These are phyloP conservation scores for Trypoxylus dichotomus DNA, from an alignment of 1,140 invertebrate species.

Conservation along the genomic window DNA sequence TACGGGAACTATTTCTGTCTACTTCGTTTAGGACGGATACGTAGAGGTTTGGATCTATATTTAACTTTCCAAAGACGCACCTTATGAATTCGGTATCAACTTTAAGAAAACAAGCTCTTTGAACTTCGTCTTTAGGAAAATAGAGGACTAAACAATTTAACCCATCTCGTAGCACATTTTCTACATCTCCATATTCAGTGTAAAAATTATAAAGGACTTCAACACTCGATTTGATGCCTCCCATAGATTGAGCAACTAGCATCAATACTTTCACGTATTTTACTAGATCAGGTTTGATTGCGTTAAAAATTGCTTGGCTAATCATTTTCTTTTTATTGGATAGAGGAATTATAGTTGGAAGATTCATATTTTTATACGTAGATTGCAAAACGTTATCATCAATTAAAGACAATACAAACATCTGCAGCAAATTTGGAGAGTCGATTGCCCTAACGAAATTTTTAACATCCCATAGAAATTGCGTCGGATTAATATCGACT, in stretches of 20 bases:
- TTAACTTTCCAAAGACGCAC: constrained; percentile 3
- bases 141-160: not conserved
- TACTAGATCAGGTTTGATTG: not conserved
- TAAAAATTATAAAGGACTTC: not conserved
- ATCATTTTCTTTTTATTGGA: not conserved
- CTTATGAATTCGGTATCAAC: not conserved
- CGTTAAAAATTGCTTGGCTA: not conserved
- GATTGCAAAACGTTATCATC: constrained; percentile 4
- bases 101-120: not conserved
- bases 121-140: not conserved
- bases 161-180: not conserved
- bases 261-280: not conserved
- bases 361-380: not conserved
- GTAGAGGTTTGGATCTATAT: not conserved
- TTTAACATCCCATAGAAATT: not conserved
- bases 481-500: not conserved
- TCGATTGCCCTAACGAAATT: not conserved
- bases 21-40: not conserved
- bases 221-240: not conserved
- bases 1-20: not conserved
- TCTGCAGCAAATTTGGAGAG: not conserved
- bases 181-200: not conserved
- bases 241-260: not conserved
- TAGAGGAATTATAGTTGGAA: not conserved
- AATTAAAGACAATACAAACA: not conserved